Percentiles rank a stretch among this genome's conserved stretches.
phyloP scores from a whole-genome alignment of 2,797 vertebrate species.

The Sparidentex hasta region DNA sequence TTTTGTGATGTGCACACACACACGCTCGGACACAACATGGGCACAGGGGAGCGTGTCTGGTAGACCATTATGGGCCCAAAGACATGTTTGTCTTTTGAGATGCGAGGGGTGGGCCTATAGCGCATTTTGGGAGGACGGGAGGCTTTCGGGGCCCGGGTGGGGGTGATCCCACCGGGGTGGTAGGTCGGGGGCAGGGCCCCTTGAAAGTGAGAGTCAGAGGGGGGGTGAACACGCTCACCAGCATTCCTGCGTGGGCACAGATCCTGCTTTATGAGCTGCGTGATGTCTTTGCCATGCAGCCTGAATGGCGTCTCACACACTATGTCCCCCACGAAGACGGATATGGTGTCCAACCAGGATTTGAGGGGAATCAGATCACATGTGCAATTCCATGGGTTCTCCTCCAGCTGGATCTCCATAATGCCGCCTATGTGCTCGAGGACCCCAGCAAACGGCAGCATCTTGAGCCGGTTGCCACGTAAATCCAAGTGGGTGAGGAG shows the following conservation, averaged over 20 bases:
- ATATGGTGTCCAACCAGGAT: conserved; percentile 97
- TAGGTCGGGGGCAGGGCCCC: conserved; percentile 88
- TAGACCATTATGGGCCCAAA: conserved; percentile 99
- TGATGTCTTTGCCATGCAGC: conserved; percentile 96
- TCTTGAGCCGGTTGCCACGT: conserved; percentile 95
- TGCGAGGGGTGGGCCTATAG: conserved; percentile 93
- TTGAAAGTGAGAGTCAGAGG: conserved; percentile 89
- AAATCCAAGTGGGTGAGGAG: conserved; percentile 98
- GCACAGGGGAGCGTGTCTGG: conserved; percentile 96
- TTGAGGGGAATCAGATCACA: conserved; percentile 97
- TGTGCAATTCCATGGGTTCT: conserved; percentile 99
- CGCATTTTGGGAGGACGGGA: conserved; percentile 95
- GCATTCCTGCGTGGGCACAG: conserved; percentile 93
- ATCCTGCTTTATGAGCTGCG: conserved; percentile 96
- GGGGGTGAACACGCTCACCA: conserved; percentile 86
- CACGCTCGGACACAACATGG: conserved; percentile 91
- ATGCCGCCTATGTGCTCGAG: conserved; percentile 98
- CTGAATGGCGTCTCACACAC: conserved; percentile 98
- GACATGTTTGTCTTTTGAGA: conserved; percentile 94
- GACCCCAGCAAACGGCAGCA: conserved; percentile 95
- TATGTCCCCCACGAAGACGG: conserved; percentile 96
- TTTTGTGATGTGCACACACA: conserved; percentile 96
- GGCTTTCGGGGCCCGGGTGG: conserved; percentile 92
- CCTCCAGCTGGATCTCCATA: conserved; percentile 99
- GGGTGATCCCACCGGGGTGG: conserved; percentile 87